Evolutionary conservation across 2,888 invertebrate species (phyloP), one percentile per base, ranked within the genome.

Genomic region (Acanthosepion esculentum): DNA sequence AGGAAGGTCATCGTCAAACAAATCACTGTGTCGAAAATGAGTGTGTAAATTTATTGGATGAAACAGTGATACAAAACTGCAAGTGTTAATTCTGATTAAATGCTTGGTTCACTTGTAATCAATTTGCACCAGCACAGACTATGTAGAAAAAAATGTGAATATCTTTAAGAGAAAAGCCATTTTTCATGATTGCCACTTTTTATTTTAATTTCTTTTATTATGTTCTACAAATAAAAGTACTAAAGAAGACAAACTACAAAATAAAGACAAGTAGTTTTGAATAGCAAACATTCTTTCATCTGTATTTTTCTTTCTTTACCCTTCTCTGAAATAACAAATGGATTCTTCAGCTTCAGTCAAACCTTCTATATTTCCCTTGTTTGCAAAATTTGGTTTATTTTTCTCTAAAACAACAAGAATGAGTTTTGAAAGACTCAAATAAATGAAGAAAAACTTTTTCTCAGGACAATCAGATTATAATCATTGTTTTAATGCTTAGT

Each of bases 81-180:
- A 78, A 78, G 78, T 78, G 78, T 78, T n/a, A 78, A 78, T 78
- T 78, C 78, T 33, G 78, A 78, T 78, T 78, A 78, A 78, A 78
- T 78, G 33, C 0, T 18, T 78, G 4, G 15, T 78, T 78, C 78
- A 15, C 10, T 15, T 33, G 78, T 33, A 78, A 78, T 78, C 78
- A 78, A 78, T 78, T 78, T 78, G 78, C 78, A 78, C 78, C n/a
- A 12, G n/a, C 1, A 78, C 78, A 78, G 78, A 78, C 78, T 78
- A 33, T 18, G 78, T 78, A 33, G 33, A 78, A n/a, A 78, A 78
- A 78, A n/a, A 78, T 1, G 15, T 78, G 78, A n/a, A n/a, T 33
- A 78, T 78, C 78, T 78, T 78, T n/a, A 12, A 12, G 0, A 33
- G 18, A 78, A n/a, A 33, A 78, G 20, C 78, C n/a, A 78, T 78